Conservation (phyloP, 1,140 invertebrate genomes). For the Leptonema lineaticorne region DNA sequence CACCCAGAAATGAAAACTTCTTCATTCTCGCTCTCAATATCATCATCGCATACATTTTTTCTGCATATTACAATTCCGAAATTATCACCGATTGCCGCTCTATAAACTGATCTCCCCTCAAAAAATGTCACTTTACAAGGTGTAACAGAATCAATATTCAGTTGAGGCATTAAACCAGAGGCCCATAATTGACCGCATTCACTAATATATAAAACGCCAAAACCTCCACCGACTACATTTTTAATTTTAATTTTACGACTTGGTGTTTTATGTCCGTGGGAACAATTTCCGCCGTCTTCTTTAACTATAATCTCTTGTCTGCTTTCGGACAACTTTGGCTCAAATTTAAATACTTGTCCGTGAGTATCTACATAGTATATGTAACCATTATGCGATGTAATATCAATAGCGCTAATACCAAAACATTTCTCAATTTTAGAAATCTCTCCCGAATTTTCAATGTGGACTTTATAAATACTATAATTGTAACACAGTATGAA, state of each 20-base stretch:
- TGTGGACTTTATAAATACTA: constrained; percentile 50
- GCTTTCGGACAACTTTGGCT: constrained; percentile 55
- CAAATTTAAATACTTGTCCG: constrained; percentile 62
- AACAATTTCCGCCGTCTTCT: constrained; percentile 64
- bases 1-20: constrained; percentile 67
- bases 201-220: constrained; percentile 64
- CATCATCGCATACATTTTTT: constrained; percentile 56
- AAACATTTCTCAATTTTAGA: constrained; percentile 49
- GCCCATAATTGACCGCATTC: constrained; percentile 73
- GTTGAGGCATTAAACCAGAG: constrained; percentile 69
- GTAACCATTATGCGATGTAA: constrained; percentile 60
- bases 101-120: constrained; percentile 63
- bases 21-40: constrained; percentile 64
- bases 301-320: constrained; percentile 63
- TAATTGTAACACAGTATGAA: constrained; percentile 53
- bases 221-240: constrained; percentile 61
- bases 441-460: constrained; percentile 44
- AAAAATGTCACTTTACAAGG: constrained; percentile 70
- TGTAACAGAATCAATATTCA: constrained; percentile 61
- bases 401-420: constrained; percentile 59
- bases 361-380: constrained; percentile 63
- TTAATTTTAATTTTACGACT: constrained; percentile 64
- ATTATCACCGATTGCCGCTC: constrained; percentile 64
- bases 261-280: constrained; percentile 63
- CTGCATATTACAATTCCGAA: constrained; percentile 71